Percentiles rank a stretch among this genome's conserved stretches.
Evolutionary conservation across 2,113 vertebrate genomes (phyloP).

Genomic region (Atherinomorus stipes): DNA sequence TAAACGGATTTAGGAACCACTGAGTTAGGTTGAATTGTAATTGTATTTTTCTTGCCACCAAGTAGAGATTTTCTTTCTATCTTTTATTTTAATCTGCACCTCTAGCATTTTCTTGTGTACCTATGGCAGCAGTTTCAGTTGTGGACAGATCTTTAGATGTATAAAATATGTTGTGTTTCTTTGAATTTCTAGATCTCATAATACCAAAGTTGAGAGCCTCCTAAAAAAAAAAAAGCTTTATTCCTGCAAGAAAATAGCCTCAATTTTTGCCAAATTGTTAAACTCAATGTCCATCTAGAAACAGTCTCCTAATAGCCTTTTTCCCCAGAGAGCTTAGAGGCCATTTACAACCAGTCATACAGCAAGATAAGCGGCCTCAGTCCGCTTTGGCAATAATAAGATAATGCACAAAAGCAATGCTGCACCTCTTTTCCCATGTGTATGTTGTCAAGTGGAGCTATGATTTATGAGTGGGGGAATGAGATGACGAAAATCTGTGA

Average conservation of each 20-base stretch:
- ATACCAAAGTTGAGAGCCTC: neutral
- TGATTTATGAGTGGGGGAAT: slow-evolving; percentile 53
- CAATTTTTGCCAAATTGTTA: slow-evolving; percentile 48
- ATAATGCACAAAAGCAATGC: slow-evolving; percentile 46
- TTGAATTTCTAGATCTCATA: neutral
- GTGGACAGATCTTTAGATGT: too few relatives aligned
- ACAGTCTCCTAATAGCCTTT: slow-evolving; percentile 45
- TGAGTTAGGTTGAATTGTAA: too few relatives aligned
- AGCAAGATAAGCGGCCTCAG: slow-evolving; percentile 1
- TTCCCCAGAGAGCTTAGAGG: slow-evolving; percentile 46
- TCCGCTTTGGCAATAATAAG: slow-evolving; percentile 54
- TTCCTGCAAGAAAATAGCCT: slow-evolving; percentile 22
- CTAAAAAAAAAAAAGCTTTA: slow-evolving; percentile 26
- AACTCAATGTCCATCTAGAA: slow-evolving; percentile 27
- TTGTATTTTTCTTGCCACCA: too few relatives aligned
- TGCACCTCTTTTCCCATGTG: slow-evolving; percentile 14
- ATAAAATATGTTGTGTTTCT: slow-evolving; percentile 1
- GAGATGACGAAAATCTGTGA: slow-evolving; percentile 12
- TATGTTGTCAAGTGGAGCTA: slow-evolving; percentile 14
- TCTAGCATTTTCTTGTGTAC: neutral
- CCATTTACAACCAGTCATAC: slow-evolving; percentile 55
- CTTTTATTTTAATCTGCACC: neutral
- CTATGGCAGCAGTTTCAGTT: neutral
- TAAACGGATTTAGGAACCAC: too few relatives aligned
- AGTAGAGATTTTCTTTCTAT: too few relatives aligned